Base-by-base conservation (phyloP, 2,888 invertebrate genomes). In the Hypselothyrea guttata region DNA sequence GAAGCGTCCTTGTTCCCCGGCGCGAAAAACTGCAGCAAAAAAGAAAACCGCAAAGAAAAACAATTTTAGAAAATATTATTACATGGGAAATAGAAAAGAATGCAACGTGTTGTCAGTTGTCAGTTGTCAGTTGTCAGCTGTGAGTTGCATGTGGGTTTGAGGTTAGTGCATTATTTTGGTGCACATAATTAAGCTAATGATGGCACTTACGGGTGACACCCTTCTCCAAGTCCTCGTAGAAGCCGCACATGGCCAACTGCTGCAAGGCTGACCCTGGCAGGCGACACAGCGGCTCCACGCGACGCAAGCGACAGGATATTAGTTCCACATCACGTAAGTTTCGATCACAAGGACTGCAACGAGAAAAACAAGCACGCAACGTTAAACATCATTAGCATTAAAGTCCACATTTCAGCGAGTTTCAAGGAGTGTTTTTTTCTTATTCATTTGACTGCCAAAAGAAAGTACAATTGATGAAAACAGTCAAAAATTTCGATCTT, bases 211-310 rank as follows among this genome's bases (percentile, higher is more conserved):
- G 90, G 82, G 94, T 94, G 49, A 95, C 94, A 56, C 94, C 94
- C 87, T 93, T 93, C 87, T 95, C 95, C 75, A 95, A 90, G 87
- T 94, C 94, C 89, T 95, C 95, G 90, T 95, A 94, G 90, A 94
- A 94, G 63, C 94, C 94, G 88, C 93, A 93, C 88, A 93, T 92
- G 68, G 94, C 94, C 79, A 95, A 90, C 89, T 95, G 94, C 86
- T 94, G 94, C 52, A 95, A 90, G 53, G 95, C 92, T 16, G 93
- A 92, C 68, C 93, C 93, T 45, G 94, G 94, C 63, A 94, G 91
- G 71, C 92, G 91, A 85, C 92, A 92, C 63, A 93, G 87, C 66
- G 92, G 92, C 77, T 93, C 93, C 75, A 94, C 92, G 57, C 93
- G 91, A 60, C 93, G 91, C 72, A 93, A 91, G 70, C 92, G 93